A percentile compares a stretch with the other conserved stretches of the same genome.
Conservation (phyloP, 2,797 vertebrate genomes). For the Spinus pinus region DNA sequence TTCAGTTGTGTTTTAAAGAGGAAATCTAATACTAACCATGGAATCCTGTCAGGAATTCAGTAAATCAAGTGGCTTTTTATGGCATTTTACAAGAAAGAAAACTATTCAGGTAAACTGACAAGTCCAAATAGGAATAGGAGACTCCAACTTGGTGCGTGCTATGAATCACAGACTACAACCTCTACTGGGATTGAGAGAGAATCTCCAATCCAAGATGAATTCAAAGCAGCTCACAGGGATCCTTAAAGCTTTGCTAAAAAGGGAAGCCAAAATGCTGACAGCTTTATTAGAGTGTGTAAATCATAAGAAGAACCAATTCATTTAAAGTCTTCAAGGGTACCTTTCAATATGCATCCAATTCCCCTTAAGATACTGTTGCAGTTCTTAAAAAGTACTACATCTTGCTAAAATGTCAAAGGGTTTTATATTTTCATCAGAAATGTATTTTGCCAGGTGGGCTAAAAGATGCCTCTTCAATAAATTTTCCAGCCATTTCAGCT, state of each 20-base stretch:
- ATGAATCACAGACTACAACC: neutral
- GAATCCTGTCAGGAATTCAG: constrained; percentile 22
- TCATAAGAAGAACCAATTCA: constrained; percentile 61
- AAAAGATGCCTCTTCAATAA: neutral
- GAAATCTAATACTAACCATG: constrained; percentile 35
- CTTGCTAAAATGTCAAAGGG: constrained; percentile 43
- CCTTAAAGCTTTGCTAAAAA: constrained; percentile 51
- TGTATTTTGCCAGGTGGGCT: neutral
- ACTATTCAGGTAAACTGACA: constrained; percentile 18
- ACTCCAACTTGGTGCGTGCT: neutral
- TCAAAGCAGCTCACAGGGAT: constrained; percentile 61
- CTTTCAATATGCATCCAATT: constrained; percentile 68
- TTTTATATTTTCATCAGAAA: neutral
- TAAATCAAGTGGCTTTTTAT: constrained; percentile 26
- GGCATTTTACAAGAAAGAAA: constrained; percentile 24
- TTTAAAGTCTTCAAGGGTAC: constrained; percentile 70
- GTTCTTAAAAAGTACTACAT: constrained; percentile 61
- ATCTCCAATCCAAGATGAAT: constrained; percentile 54
- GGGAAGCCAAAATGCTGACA: constrained; percentile 68
- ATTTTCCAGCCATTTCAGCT: neutral
- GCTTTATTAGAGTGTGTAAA: constrained; percentile 76
- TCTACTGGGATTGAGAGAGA: constrained; percentile 17
- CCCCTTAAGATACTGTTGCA: constrained; percentile 60
- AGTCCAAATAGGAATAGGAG: constrained; percentile 32
- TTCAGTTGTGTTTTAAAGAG: constrained; percentile 32